phyloP scores from a whole-genome alignment of 2,797 vertebrate species.

The Microctenopoma steveboyesi region DNA sequence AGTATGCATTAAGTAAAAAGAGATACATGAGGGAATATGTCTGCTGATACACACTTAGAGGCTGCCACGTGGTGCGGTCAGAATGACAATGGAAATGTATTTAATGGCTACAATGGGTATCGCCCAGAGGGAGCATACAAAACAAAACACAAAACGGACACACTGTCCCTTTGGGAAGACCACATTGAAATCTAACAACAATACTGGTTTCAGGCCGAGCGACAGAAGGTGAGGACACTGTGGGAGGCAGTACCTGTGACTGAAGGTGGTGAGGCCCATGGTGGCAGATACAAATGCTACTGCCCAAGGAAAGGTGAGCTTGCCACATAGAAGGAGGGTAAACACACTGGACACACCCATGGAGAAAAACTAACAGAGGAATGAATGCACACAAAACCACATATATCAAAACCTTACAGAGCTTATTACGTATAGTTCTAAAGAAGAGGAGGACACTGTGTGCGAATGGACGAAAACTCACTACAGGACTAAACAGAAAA shows the following conservation, averaged over 20 bases:
- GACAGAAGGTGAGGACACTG: neutral
- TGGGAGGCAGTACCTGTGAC: slow-evolving; percentile 88
- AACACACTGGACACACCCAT: slow-evolving; percentile 93
- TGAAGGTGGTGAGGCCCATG: slow-evolving; percentile 94
- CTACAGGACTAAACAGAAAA: slow-evolving; percentile 2
- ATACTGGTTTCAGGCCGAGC: neutral
- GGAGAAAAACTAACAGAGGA: slow-evolving; percentile 86
- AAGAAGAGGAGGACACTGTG: slow-evolving; percentile 10
- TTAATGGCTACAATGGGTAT: slow-evolving; percentile 5
- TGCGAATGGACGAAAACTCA: slow-evolving; percentile 13
- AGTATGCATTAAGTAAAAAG: neutral
- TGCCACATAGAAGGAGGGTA: slow-evolving; percentile 90
- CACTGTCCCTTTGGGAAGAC: neutral
- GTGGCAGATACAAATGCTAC: slow-evolving; percentile 90
- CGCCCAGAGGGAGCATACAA: neutral
- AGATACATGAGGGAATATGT: neutral
- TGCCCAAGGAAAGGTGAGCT: slow-evolving; percentile 88
- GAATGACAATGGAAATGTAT: neutral
- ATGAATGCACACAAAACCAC: slow-evolving; percentile 35
- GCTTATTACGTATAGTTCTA: slow-evolving; percentile 1
- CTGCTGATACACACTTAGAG: neutral
- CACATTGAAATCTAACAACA: slow-evolving; percentile 9
- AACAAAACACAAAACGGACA: slow-evolving; percentile 9
- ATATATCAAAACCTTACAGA: slow-evolving; percentile 11
- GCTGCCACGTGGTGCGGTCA: neutral